phyloP scores from a whole-genome alignment of 2,113 vertebrate genomes.

The Eulacestoma nigropectus region DNA sequence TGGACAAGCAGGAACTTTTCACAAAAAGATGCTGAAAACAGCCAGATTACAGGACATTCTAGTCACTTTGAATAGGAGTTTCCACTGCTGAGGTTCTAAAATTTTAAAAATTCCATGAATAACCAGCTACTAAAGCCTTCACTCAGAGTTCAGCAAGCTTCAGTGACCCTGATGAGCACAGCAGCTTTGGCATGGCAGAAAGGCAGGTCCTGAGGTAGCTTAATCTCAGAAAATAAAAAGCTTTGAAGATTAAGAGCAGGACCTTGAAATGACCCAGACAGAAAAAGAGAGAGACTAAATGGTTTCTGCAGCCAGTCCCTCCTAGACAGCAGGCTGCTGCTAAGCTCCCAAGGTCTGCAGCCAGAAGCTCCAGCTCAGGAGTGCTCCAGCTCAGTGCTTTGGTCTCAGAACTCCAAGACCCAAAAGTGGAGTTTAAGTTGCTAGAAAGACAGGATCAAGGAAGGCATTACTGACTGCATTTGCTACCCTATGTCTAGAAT shows the following conservation, averaged over 20 bases:
- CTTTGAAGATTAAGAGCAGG: conserved; percentile 57
- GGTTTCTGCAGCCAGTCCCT: neutral
- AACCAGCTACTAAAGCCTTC: neutral
- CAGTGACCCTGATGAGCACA: conserved; percentile 7
- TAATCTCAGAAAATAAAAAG: conserved; percentile 55
- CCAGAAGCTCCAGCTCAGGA: neutral
- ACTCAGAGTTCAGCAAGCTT: neutral
- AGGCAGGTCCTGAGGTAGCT: neutral
- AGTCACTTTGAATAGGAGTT: neutral
- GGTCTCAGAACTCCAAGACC: neutral
- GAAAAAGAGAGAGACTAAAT: neutral
- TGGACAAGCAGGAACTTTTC: neutral
- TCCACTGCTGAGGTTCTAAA: neutral
- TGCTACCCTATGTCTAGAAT: neutral
- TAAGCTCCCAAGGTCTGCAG: neutral
- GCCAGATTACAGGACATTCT: neutral
- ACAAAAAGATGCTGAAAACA: neutral
- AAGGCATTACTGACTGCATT: neutral
- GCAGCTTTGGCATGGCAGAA: neutral
- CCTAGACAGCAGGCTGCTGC: neutral
- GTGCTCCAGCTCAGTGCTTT: neutral
- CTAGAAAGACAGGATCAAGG: neutral
- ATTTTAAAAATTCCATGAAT: neutral
- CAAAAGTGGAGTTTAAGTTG: neutral
- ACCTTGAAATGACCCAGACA: conserved; percentile 55